These are phyloP conservation scores for Ptychoptera albimana DNA, from an alignment of 2,888 invertebrate species.

Conservation along the genomic window DNA sequence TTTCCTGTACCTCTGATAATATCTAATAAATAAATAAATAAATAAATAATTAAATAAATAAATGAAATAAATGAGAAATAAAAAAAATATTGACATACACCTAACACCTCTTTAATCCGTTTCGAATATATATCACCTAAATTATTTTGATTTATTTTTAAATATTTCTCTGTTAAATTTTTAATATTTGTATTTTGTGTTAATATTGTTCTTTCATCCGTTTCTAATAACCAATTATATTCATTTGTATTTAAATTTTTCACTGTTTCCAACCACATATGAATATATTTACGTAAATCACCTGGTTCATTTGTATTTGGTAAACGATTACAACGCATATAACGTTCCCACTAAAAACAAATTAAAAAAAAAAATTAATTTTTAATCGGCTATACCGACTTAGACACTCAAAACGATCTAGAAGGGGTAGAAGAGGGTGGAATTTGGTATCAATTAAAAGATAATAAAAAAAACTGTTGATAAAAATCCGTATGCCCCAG, in stretches of 20 bases:
- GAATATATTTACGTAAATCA: constrained; percentile 28
- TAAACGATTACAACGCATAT: constrained; percentile 30
- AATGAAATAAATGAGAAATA: not conserved
- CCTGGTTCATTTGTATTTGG: constrained; percentile 28
- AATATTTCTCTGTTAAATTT: constrained; percentile 21
- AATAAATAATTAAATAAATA: constrained; percentile 1
- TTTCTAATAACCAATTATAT: constrained; percentile 27
- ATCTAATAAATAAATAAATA: constrained; percentile 21
- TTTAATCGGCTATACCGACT: no score
- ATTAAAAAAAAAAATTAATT: no score
- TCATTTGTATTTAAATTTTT: constrained; percentile 17
- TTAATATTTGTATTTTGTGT: constrained; percentile 25
- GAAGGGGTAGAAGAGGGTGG: no score
- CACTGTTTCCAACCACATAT: constrained; percentile 25
- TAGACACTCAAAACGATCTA: no score
- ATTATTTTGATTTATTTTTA: constrained; percentile 23
- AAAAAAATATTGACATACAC: constrained; percentile 16
- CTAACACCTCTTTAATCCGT: constrained; percentile 24
- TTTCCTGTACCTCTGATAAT: constrained; percentile 25
- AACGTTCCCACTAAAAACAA: constrained; percentile 25
- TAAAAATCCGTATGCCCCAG: no score
- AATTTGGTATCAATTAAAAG: no score
- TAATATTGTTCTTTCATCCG: constrained; percentile 26
- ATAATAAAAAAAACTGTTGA: no score
- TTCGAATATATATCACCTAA: constrained; percentile 27